Percentiles rank a stretch among this genome's conserved stretches.
Conservation (phyloP, 2,113 vertebrate genomes). For the Nymphicus hollandicus region DNA sequence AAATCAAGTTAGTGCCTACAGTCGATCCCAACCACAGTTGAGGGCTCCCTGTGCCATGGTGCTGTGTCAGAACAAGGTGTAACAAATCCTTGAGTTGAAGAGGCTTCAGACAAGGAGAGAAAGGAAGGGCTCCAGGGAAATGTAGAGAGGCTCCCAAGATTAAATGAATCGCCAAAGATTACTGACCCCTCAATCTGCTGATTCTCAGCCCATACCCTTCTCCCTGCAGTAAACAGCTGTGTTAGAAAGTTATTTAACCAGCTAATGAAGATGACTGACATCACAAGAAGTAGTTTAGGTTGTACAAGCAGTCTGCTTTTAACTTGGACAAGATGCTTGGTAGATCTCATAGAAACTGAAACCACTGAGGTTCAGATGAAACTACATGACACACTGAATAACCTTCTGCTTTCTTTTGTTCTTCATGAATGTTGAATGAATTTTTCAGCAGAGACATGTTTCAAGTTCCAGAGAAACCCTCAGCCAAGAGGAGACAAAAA, state of each 20-base stretch:
- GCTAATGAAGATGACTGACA: background rate
- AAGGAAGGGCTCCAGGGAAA: background rate
- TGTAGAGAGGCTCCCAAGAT: background rate
- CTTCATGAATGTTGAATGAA: background rate
- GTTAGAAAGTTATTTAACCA: background rate
- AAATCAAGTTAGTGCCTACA: background rate
- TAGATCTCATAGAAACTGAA: background rate
- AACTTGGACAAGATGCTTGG: background rate
- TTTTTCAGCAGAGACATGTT: conserved; percentile 11
- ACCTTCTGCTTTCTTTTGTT: conserved; percentile 28
- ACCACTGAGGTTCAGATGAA: conserved; percentile 32
- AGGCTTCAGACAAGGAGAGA: background rate
- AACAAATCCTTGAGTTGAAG: background rate
- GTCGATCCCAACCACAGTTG: background rate
- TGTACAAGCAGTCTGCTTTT: background rate
- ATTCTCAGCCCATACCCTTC: background rate
- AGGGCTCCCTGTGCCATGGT: background rate
- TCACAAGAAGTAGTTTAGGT: background rate
- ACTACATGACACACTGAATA: background rate
- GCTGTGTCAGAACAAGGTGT: background rate
- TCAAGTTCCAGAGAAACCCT: conserved; percentile 31
- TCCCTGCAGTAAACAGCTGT: background rate
- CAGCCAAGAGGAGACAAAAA: conserved; percentile 28
- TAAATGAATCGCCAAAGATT: background rate
- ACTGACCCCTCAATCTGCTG: background rate